Evolutionary conservation across 2,113 vertebrate genomes (phyloP).

Genomic region (Cyprinodon tularosa): DNA sequence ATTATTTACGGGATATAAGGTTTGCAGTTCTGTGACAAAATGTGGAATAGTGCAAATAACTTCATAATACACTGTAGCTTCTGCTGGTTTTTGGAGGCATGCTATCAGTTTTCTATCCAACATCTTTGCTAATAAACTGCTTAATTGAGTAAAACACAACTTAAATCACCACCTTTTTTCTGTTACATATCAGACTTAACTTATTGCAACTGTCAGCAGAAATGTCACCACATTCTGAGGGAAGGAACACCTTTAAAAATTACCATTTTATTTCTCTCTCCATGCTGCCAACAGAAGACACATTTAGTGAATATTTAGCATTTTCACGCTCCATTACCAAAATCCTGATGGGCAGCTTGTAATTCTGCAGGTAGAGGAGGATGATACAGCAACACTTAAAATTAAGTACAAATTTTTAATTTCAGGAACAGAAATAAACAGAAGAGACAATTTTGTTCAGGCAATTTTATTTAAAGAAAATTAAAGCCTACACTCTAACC

Average conservation of each 20-base stretch:
- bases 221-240: not conserved
- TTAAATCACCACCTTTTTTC: constrained; percentile 20
- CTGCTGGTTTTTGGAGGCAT: constrained; percentile 32
- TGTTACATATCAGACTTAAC: constrained; percentile 36
- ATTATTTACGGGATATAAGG: not conserved
- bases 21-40: not conserved
- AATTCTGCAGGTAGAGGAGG: constrained; percentile 24
- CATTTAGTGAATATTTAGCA: not conserved
- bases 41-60: not conserved
- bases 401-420: constrained; percentile 5
- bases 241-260: not conserved
- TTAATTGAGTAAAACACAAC: constrained; percentile 23
- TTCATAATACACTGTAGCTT: not conserved
- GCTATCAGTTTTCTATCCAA: constrained; percentile 35
- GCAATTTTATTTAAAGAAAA: not conserved
- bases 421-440: not conserved
- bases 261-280: not conserved
- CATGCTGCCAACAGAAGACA: not conserved
- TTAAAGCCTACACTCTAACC: not conserved
- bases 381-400: constrained; percentile 7
- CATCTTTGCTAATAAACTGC: constrained; percentile 25
- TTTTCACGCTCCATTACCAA: not conserved
- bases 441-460: not conserved
- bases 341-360: constrained; percentile 4
- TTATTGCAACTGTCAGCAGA: constrained; percentile 18